Conservation (phyloP, 2,888 invertebrate species). For the Sisyra terminalis region DNA sequence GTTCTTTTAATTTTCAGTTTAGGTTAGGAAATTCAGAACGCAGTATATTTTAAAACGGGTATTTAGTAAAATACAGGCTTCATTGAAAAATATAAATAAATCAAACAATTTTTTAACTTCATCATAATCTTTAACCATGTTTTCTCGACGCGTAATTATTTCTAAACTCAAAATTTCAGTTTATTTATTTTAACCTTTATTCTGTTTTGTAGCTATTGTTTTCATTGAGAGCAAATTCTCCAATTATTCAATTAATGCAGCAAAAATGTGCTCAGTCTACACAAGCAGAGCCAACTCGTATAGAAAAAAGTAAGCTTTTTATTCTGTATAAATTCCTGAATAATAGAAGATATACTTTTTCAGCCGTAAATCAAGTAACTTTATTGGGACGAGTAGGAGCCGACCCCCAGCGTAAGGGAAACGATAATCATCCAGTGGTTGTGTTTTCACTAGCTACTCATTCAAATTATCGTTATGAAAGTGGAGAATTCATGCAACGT, state of each 20-base stretch:
- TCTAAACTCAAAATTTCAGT: neutral
- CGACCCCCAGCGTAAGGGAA: constrained; percentile 77
- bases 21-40: too few species aligned
- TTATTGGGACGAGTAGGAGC: constrained; percentile 74
- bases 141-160: constrained; percentile 1
- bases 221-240: too few species aligned
- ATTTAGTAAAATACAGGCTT: too few species aligned
- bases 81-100: too few species aligned
- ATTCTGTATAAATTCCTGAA: neutral
- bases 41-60: too few species aligned
- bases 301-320: constrained; percentile 22
- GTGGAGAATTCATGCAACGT: constrained; percentile 65
- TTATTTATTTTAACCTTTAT: too few species aligned
- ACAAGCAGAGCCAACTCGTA: constrained; percentile 20
- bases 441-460: constrained; percentile 85
- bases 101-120: too few species aligned
- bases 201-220: too few species aligned
- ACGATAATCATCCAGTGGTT: constrained; percentile 66
- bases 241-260: too few species aligned
- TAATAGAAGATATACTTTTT: constrained; percentile 16
- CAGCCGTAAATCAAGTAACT: constrained; percentile 71
- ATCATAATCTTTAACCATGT: neutral
- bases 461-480: constrained; percentile 62
- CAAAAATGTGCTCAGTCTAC: neutral
- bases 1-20: too few species aligned